Base-by-base conservation (phyloP, 2,888 invertebrate species). In the Epirrita christyi region DNA sequence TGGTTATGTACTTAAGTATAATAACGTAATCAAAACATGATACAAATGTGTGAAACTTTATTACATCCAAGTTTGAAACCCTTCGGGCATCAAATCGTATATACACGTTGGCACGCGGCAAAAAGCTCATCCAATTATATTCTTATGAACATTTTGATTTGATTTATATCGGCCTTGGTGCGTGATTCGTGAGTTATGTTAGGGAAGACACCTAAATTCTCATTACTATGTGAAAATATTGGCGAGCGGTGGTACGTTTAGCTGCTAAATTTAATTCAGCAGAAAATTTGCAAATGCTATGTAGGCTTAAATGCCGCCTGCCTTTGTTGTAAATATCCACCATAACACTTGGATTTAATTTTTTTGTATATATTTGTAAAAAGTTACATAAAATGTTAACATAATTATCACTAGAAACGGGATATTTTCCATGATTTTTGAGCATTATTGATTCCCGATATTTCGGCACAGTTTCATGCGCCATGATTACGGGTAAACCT, bases 51-150 rank as follows among this genome's bases (percentile, higher is more conserved):
- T 14, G 13, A 43, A 48, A 55, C 43, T 45, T 50, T 14, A 45
- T 46, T 46, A 57, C 37, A 47, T 46, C 37, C 46, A 59, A 50
- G 54, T 59, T 45, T 28, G 44, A 56, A 54, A 51, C 48, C 61
- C 36, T 43, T 50, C 29, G 32, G 45, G 46, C 32, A 44, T 40
- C 50, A 48, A 51, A 51, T 53, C 46, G 36, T 55, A 38, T 44
- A 38, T 42, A 29, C 21, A 29, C 21, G 47, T 56, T 54, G 48
- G 49, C 44, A 51, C 57, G 41, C 45, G 53, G 57, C 57, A 57
- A 57, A 59, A 59, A 61, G 47, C 60, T 59, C 71, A 72, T 76
- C 75, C 74, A 80, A 78, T 80, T 80, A 79, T 74, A 73, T 76
- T 78, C 67, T 73, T 78, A 77, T 71, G 72, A 75, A 71, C 62